Conservation (phyloP, 2,888 invertebrate genomes). For the Eulithis testata region DNA sequence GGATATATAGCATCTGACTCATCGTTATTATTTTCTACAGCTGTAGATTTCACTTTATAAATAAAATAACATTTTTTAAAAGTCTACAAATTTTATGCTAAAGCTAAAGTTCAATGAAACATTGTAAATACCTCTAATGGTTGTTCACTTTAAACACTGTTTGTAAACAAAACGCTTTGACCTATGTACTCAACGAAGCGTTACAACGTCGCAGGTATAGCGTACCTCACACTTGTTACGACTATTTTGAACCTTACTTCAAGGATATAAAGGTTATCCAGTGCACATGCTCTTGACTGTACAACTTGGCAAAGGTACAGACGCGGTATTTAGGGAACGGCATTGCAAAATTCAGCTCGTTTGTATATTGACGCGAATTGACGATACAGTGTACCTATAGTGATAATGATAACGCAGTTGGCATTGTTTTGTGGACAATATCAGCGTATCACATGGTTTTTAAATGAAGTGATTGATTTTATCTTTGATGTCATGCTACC, state of each 20-base stretch:
- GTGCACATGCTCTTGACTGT: constrained; percentile 7
- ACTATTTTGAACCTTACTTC: constrained; percentile 27
- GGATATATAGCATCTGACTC: too few species aligned
- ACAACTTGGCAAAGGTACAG: constrained; percentile 34
- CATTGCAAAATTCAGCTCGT: constrained; percentile 35
- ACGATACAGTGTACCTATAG: constrained; percentile 7
- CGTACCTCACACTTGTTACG: constrained; percentile 5
- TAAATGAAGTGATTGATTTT: constrained; percentile 18
- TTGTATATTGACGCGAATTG: constrained; percentile 25
- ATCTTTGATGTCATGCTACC: neutral
- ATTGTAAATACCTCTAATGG: constrained; percentile 20
- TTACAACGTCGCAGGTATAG: constrained; percentile 24
- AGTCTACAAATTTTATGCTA: neutral
- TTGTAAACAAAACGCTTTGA: constrained; percentile 32
- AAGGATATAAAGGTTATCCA: constrained; percentile 8
- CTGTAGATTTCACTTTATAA: too few species aligned
- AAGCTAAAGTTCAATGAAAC: constrained; percentile 26
- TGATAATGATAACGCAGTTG: constrained; percentile 36
- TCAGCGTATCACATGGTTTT: constrained; percentile 12
- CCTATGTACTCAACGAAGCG: constrained; percentile 24
- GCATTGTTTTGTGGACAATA: constrained; percentile 25
- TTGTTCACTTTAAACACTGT: constrained; percentile 17
- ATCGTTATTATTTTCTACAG: too few species aligned
- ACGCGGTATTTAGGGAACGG: constrained; percentile 35
- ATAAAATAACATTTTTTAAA: too few species aligned